Base-by-base conservation (phyloP, 2,888 invertebrate genomes). In the Acanthococcus lagerstroemiae region DNA sequence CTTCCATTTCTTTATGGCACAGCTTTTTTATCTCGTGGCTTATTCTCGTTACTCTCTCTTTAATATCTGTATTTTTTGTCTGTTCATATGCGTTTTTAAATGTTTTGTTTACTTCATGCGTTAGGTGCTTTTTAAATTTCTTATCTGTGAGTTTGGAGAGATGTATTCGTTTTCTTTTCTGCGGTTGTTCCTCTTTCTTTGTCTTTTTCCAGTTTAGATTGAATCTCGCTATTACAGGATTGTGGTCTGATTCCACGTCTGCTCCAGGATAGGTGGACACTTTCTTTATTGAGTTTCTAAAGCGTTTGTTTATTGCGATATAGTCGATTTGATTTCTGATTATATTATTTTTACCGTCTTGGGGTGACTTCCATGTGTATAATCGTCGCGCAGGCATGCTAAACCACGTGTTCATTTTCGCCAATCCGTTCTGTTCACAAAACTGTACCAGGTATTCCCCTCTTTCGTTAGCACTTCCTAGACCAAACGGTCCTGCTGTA, bases 301-400 rank as follows among this genome's bases (percentile, higher is more conserved):
- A 30, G 69, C 67, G 66, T 71, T 70, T 27, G 19, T 24, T 70
- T 37, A 72, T 69, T 30, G 69, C 46, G 4, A 72, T 69, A 45
- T 44, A 72, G 58, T 72, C 68, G 30, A 71, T 72, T 68, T 72
- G 71, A 67, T 72, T 72, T 68, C 70, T 67, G 12, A 70, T 68
- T 17, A 71, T 70, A 54, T 67, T 68, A 15, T 67, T 63, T 63
- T n/a, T n/a, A 9, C 17, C 56, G 44, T 72, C 69, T 21, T 61
- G 65, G 24, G 70, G 70, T 21, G 70, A 70, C 61, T 66, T 71
- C 71, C 71, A 72, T 15, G 72, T 45, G 21, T 50, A 50, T 37
- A 30, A 17, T 15, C 24, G 55, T 45, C 57, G 55, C 27, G 56
- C 26, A 22, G 45, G 57, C 6, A 56, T 37, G 21, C 55, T 37